A percentile compares a stretch with the other conserved stretches of the same genome.
Evolutionary conservation across 2,888 invertebrate species (phyloP).

Genomic region (Hirtodrosophila cameraria): DNA sequence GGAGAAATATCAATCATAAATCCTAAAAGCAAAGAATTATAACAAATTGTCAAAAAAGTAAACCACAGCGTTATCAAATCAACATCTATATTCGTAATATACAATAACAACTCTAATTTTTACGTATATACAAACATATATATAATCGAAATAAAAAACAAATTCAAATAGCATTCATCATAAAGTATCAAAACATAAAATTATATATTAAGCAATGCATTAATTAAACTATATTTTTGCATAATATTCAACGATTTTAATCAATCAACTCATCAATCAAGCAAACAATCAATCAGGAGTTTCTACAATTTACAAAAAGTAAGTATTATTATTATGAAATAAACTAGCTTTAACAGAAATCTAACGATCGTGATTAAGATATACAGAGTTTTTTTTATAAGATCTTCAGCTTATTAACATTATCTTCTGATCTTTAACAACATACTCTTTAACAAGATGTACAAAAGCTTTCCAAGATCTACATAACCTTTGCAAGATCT

Average conservation of each 20-base stretch:
- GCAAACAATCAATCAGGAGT: conserved; percentile 61
- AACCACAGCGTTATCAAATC: conserved; percentile 32
- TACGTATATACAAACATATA: conserved; percentile 17
- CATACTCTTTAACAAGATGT: too few relatives aligned
- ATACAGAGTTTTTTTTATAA: too few relatives aligned
- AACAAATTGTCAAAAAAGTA: conserved; percentile 21
- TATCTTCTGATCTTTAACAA: too few relatives aligned
- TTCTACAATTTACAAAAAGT: conserved; percentile 26
- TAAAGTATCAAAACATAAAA: conserved; percentile 30
- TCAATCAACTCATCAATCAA: conserved; percentile 66
- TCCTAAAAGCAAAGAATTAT: conserved; percentile 11
- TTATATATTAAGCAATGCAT: conserved; percentile 23
- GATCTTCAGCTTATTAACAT: too few relatives aligned
- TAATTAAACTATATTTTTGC: conserved; percentile 40
- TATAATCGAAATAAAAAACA: conserved; percentile 20
- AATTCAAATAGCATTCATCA: conserved; percentile 38
- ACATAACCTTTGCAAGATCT: too few relatives aligned
- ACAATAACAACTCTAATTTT: conserved; percentile 27
- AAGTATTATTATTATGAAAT: conserved; percentile 1
- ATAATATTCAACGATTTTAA: conserved; percentile 56
- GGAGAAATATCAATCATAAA: conserved; percentile 47
- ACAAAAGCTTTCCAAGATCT: too few relatives aligned
- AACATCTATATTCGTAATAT: conserved; percentile 23
- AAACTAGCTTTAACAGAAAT: too few relatives aligned
- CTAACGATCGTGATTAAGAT: too few relatives aligned